phyloP scores from a whole-genome alignment of 2,113 vertebrate genomes.

The Genyomyrus donnyi region DNA sequence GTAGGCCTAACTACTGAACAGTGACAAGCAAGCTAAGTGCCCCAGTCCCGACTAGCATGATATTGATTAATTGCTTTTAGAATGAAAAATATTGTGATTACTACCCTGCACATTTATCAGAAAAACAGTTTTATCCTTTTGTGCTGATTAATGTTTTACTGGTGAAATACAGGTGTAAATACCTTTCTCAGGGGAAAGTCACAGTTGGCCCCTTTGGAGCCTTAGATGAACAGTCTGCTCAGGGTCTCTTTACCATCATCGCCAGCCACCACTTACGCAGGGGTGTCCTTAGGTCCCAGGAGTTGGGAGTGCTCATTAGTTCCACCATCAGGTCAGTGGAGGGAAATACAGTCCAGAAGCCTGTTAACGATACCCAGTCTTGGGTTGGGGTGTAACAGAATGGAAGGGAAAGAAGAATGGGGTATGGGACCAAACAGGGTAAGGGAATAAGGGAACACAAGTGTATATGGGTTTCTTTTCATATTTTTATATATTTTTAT shows the following conservation, averaged over 20 bases:
- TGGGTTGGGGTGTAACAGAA: neutral
- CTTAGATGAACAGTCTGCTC: neutral
- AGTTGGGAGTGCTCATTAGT: neutral
- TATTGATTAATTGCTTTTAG: neutral
- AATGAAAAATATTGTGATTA: neutral
- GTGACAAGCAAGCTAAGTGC: neutral
- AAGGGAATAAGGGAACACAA: too few relatives aligned
- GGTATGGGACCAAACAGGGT: neutral
- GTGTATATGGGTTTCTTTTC: neutral
- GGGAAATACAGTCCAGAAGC: neutral
- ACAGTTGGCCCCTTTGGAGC: neutral
- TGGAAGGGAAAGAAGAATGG: neutral
- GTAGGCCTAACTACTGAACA: neutral
- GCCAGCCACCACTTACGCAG: neutral
- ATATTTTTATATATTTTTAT: neutral
- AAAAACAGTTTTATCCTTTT: neutral
- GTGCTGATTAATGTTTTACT: neutral
- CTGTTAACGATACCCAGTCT: neutral
- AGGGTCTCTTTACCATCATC: neutral
- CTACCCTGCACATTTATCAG: neutral
- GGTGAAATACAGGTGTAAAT: neutral
- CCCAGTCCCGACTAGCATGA: neutral
- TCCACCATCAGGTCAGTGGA: neutral
- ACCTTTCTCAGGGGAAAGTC: neutral
- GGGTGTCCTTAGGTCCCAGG: neutral